phyloP scores from a whole-genome alignment of 2,888 invertebrate genomes.

The Cerceris ruficornis region DNA sequence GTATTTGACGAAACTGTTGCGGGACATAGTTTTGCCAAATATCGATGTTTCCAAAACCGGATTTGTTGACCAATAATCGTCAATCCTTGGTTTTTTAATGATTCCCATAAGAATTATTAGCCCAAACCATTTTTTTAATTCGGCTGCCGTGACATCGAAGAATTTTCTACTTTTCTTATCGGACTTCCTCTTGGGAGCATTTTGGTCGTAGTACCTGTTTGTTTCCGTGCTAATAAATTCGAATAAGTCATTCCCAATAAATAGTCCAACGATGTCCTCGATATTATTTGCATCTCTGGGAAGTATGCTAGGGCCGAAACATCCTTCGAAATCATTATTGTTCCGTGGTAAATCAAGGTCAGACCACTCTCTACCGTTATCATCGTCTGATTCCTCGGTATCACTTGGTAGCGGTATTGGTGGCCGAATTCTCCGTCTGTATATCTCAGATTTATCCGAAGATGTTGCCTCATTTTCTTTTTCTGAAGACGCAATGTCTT shows the following conservation, averaged over 20 bases:
- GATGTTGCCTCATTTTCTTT: conserved; percentile 30
- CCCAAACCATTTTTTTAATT: conserved; percentile 26
- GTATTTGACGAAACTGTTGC: conserved; percentile 20
- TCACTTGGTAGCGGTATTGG: conserved; percentile 8
- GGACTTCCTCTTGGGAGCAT: background rate
- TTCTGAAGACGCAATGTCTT: conserved; percentile 19
- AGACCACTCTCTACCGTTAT: conserved; percentile 6
- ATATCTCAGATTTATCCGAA: conserved; percentile 6
- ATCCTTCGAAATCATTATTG: conserved; percentile 21
- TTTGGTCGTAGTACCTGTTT: conserved; percentile 46
- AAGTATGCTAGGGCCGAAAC: conserved; percentile 6
- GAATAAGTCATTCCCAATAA: conserved; percentile 48
- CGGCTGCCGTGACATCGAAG: conserved; percentile 8
- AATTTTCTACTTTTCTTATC: background rate
- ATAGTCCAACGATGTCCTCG: conserved; percentile 13
- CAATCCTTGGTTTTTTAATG: conserved; percentile 15
- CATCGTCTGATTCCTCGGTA: conserved; percentile 21
- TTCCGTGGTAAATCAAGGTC: conserved; percentile 8
- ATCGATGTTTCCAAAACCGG: conserved; percentile 20
- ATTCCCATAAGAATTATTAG: conserved; percentile 25
- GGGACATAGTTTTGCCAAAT: conserved; percentile 24
- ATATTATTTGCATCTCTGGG: background rate
- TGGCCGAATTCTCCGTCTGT: conserved; percentile 16
- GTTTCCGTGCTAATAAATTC: conserved; percentile 38
- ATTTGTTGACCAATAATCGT: conserved; percentile 20